phyloP scores from a whole-genome alignment of 1,140 invertebrate species.

The Diachasmimorpha longicaudata region DNA sequence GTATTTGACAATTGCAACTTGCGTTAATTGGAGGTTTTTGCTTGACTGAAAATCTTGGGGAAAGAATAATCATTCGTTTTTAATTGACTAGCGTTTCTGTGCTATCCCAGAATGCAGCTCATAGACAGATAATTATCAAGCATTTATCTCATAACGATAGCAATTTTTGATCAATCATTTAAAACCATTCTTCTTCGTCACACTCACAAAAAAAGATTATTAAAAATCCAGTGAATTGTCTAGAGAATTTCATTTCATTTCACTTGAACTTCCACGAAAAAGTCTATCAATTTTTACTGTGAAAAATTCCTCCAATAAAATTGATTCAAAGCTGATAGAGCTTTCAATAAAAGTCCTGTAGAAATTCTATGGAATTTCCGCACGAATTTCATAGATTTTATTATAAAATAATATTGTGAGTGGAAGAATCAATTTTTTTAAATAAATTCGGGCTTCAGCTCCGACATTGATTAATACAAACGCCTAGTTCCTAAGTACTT shows the following conservation, averaged over 20 bases:
- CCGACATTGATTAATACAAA: background rate
- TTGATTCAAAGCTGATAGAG: too few relatives aligned
- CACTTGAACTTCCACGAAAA: too few relatives aligned
- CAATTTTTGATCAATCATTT: background rate
- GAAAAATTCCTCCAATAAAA: too few relatives aligned
- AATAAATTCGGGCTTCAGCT: background rate
- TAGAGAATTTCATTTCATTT: too few relatives aligned
- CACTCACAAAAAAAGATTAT: too few relatives aligned
- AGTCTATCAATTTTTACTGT: too few relatives aligned
- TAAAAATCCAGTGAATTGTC: too few relatives aligned
- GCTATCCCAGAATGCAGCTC: conserved; percentile 23
- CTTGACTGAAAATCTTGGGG: conserved; percentile 9
- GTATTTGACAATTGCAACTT: background rate
- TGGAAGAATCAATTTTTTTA: background rate
- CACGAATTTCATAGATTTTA: too few relatives aligned
- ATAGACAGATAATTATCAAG: background rate
- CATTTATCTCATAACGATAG: conserved; percentile 8
- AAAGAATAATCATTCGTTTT: conserved; percentile 32
- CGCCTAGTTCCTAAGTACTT: conserved; percentile 15
- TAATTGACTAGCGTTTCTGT: conserved; percentile 59
- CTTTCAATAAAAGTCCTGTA: too few relatives aligned
- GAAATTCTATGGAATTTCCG: too few relatives aligned
- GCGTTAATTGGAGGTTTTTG: background rate
- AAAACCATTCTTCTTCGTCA: background rate
- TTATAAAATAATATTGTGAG: too few relatives aligned